phyloP scores from a whole-genome alignment of 2,113 vertebrate genomes.

The Pristiophorus japonicus region DNA sequence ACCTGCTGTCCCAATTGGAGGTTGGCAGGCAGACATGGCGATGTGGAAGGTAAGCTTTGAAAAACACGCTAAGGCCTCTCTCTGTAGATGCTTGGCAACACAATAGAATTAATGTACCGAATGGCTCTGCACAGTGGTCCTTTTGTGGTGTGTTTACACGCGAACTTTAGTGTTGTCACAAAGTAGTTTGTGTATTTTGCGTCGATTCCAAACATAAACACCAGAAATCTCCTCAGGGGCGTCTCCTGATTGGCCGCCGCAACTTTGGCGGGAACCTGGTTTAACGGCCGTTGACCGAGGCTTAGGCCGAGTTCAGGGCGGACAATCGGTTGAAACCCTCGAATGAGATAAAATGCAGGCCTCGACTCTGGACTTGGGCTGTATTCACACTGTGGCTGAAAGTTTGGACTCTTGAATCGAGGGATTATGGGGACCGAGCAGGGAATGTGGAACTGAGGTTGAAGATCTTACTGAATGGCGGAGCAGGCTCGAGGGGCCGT shows the following conservation, averaged over 20 bases:
- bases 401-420: not conserved
- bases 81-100: not conserved
- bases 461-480: too few relatives aligned
- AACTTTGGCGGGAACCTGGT: not conserved
- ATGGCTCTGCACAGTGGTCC: not conserved
- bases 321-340: not conserved
- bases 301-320: not conserved
- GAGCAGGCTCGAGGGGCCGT: too few relatives aligned
- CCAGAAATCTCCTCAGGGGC: not conserved
- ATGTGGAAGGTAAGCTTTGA: not conserved
- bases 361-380: not conserved
- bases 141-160: too few relatives aligned
- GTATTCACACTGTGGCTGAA: not conserved
- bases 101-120: not conserved
- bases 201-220: not conserved
- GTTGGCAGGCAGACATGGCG: not conserved
- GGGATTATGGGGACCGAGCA: too few relatives aligned
- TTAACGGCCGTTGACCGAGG: not conserved
- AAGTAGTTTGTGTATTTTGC: not conserved
- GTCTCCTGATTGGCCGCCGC: not conserved
- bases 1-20: not conserved
- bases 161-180: not conserved
- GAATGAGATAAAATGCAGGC: not conserved
- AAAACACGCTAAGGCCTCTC: not conserved
- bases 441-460: too few relatives aligned